Percentiles rank a stretch among this genome's conserved stretches.
phyloP scores from a whole-genome alignment of 2,113 vertebrate species.

The Haemorhous mexicanus region DNA sequence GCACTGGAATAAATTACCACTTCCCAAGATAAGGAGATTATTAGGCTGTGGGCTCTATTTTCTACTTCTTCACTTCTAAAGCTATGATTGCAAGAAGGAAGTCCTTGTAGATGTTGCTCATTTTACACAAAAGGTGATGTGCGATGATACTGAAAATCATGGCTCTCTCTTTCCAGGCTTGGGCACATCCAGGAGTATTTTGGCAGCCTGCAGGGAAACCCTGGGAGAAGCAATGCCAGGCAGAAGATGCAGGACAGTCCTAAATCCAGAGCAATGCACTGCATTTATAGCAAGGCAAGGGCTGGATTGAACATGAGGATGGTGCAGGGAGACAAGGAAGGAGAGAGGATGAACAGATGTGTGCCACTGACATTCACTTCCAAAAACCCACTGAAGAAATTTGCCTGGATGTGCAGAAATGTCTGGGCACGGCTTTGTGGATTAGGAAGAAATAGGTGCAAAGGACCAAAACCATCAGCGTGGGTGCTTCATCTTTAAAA shows the following conservation, averaged over 20 bases:
- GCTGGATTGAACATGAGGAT: neutral
- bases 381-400: neutral
- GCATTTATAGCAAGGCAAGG: neutral
- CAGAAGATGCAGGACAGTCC: neutral
- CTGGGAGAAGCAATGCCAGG: neutral
- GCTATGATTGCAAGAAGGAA: neutral
- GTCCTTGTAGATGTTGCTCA: neutral
- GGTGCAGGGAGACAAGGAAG: neutral
- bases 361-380: neutral
- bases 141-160: neutral
- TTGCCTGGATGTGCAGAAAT: neutral
- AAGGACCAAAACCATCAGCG: neutral
- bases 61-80: neutral
- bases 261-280: neutral
- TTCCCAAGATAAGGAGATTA: slow-evolving; percentile 19
- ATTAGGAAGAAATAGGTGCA: neutral
- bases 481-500: neutral
- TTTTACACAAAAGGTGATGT: neutral
- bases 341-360: neutral
- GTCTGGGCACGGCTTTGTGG: neutral
- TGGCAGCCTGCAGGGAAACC: neutral
- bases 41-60: neutral
- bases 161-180: neutral
- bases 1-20: slow-evolving; percentile 23
- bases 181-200: neutral